Evolutionary conservation across 2,888 invertebrate genomes (phyloP), one percentile per base, ranked within the genome.

Genomic region (Eurois occulta): DNA sequence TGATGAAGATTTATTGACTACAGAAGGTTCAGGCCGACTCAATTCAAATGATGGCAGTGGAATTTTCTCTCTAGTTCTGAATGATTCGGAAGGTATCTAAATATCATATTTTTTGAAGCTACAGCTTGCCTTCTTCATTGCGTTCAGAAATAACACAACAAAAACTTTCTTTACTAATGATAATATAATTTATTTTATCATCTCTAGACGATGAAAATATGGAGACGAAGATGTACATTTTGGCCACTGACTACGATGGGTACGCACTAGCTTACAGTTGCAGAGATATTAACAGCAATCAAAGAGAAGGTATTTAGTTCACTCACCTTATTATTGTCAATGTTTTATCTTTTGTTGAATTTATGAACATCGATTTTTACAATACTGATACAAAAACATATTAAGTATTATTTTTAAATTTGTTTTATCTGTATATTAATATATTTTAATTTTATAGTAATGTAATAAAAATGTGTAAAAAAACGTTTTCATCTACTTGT

Each of bases 181-280:
- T 28, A 35, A 28, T 28, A 38, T 38, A 18, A 38, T n/a, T 65
- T 65, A n/a, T n/a, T 65, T 65, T 41, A 41, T 41, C n/a, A 43
- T 8, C 41, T 65, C 18, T 65, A 41, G 75, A 75, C 0, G 78
- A 7, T 16, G 81, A 72, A 48, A 65, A 7, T 0, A 11, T 48
- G 18, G 72, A 68, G n/a, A 93, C 89, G 6, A 81, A 91, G 0
- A 78, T 95, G 8, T 97, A 97, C 96, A 94, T 98, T 28, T 90
- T 98, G 66, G 97, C 95, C 10, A 98, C 98, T 0, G 98, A 98
- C 91, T 98, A 98, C 90, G 93, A 94, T 0, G 94, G 94, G 62
- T 98, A 97, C 87, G 96, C 98, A 0, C 95, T 98, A 3, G 97
- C 97, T 0, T 98, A 98, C 96, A 97, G 97, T 76, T 98, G 98